These are phyloP conservation scores for Megalopta genalis DNA, from an alignment of 1,140 invertebrate genomes.

Conservation along the genomic window DNA sequence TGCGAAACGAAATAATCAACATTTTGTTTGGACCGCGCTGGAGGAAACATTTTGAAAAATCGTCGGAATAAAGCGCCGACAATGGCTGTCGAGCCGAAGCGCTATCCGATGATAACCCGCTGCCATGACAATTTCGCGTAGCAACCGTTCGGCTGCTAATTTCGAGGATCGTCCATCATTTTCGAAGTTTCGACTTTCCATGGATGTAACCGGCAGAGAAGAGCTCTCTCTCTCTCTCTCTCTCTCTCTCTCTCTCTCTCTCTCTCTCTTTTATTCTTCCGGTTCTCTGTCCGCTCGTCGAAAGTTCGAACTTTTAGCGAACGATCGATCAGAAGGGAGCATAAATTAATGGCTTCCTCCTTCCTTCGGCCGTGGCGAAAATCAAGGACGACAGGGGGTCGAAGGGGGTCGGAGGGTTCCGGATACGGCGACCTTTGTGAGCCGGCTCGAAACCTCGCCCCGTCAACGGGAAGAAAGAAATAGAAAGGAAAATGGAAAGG, in stretches of 20 bases:
- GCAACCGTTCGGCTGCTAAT: neutral
- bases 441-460: conserved; percentile 23
- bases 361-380: conserved; percentile 43
- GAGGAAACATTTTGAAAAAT: neutral
- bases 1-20: too few relatives aligned
- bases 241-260: neutral
- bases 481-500: neutral
- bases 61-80: neutral
- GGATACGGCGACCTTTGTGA: conserved; percentile 53
- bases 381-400: conserved; percentile 48
- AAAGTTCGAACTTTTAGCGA: conserved; percentile 32
- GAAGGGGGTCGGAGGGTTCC: conserved; percentile 11
- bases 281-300: neutral
- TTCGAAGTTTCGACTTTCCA: neutral
- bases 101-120: neutral
- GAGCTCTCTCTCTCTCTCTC: neutral
- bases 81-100: neutral
- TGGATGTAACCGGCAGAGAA: neutral
- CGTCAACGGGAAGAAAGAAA: conserved; percentile 39
- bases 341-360: conserved; percentile 60
- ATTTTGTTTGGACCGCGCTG: too few relatives aligned
- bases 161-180: neutral
- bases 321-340: conserved; percentile 37
- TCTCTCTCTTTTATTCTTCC: neutral
- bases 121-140: neutral